phyloP scores from a whole-genome alignment of 30 jellyfish, hydroid and myxozoan genomes.

The Sanderia malayensis region DNA sequence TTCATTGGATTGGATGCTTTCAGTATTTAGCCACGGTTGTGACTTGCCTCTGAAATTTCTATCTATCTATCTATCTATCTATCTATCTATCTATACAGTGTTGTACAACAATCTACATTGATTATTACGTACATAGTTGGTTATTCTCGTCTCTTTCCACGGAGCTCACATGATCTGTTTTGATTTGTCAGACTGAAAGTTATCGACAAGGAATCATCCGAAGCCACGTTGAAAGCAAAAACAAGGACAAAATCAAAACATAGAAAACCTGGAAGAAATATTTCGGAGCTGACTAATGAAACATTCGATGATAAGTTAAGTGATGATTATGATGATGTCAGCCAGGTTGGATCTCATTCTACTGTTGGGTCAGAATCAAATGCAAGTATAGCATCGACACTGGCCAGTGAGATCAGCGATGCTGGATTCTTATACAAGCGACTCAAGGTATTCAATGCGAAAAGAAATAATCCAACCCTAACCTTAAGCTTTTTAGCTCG shows the following conservation, averaged over 20 bases:
- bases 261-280: background rate
- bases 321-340: background rate
- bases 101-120: too few relatives aligned
- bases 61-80: too few relatives aligned
- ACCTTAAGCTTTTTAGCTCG: too few relatives aligned
- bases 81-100: too few relatives aligned
- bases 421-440: slow-evolving; percentile 58
- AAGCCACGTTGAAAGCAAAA: too few relatives aligned
- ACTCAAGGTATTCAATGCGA: slow-evolving; percentile 56
- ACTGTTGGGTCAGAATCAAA: slow-evolving; percentile 7
- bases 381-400: slow-evolving; percentile 37
- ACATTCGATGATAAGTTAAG: background rate
- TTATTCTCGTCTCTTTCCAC: too few relatives aligned
- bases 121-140: too few relatives aligned
- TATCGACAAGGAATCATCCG: slow-evolving; percentile 4
- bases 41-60: too few relatives aligned
- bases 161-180: too few relatives aligned
- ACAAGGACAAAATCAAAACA: background rate
- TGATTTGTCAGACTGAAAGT: slow-evolving; percentile 12
- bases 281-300: background rate
- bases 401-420: slow-evolving; percentile 52
- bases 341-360: slow-evolving; percentile 8
- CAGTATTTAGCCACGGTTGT: too few relatives aligned
- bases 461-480: too few relatives aligned
- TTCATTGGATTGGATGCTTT: too few relatives aligned